Evolutionary conservation across 2,888 invertebrate species (phyloP).

Genomic region (Thymelicus sylvestris): DNA sequence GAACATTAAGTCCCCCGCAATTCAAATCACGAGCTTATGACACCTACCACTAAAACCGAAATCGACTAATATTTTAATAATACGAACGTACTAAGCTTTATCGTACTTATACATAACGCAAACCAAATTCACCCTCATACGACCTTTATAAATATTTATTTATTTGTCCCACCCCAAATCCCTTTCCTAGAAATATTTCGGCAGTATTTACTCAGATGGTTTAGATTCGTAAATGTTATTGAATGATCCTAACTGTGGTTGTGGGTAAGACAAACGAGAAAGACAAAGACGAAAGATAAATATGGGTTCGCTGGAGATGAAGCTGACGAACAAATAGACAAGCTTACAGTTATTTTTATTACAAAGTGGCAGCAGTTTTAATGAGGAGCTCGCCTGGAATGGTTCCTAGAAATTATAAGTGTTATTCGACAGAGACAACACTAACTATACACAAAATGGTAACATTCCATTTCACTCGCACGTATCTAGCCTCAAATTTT

Average conservation of each 20-base stretch:
- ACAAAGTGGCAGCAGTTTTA: no score
- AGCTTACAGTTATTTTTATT: background rate
- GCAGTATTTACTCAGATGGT: constrained; percentile 2
- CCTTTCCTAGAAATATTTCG: constrained; percentile 1
- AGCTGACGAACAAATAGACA: background rate
- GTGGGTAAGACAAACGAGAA: background rate
- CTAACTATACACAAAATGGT: no score
- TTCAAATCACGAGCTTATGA: no score
- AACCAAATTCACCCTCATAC: background rate
- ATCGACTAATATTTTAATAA: background rate
- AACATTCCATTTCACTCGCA: no score
- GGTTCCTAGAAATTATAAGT: no score
- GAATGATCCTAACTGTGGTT: constrained; percentile 11
- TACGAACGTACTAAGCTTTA: background rate
- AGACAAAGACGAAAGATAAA: background rate
- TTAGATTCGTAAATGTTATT: constrained; percentile 14
- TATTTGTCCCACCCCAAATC: background rate
- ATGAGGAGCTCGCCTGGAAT: no score
- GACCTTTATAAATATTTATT: constrained; percentile 12
- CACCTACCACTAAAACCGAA: no score
- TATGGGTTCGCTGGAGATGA: background rate
- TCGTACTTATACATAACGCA: background rate
- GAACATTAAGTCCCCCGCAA: no score
- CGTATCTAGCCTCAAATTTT: no score
- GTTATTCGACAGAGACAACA: no score